Evolutionary conservation across 2,888 invertebrate species (phyloP), one percentile per base, ranked within the genome.

Genomic region (Andrena chrysosceles): DNA sequence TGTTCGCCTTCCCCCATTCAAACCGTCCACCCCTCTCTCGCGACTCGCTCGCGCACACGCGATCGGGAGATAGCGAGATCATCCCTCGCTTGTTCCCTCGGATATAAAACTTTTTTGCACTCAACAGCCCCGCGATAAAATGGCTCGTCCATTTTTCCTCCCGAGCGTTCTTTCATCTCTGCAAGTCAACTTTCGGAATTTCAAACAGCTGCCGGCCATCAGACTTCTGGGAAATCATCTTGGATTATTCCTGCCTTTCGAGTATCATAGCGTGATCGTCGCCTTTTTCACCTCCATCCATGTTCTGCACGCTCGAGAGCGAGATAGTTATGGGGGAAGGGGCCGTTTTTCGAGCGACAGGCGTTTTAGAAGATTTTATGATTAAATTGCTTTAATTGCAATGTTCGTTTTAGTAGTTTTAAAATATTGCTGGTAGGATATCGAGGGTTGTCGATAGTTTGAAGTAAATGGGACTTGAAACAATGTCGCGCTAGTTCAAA

Each of bases 11-110:
- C 67, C 73, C 35, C 78, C 67, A 79, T 85, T 82, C 72, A 72
- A 85, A 85, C 49, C 78, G 63, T 71, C 62, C 74, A 0, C 1
- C 63, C 73, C 62, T 42, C 42, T 62, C 71, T 56, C 78, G 68
- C 76, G 67, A 77, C 42, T 42, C 70, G 72, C 60, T 63, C 29
- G 69, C 72, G 89, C 81, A 81, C 77, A 80, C 75, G 76, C 82
- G 78, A 88, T 88, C 81, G 77, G 20, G 64, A 68, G 85, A 88
- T 85, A 85, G 76, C 77, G 81, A 84, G 85, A 89, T 89, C 81
- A 81, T 89, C 78, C 80, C 84, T 77, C 68, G 78, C 79, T 76
- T 77, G 68, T 75, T 79, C 81, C 66, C 67, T 13, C 67, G 80
- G 72, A 74, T 83, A 87, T 85, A 77, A 83, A 80, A 82, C 73